Evolutionary conservation across 2,113 vertebrate genomes (phyloP).

Genomic region (Alligator sinensis): DNA sequence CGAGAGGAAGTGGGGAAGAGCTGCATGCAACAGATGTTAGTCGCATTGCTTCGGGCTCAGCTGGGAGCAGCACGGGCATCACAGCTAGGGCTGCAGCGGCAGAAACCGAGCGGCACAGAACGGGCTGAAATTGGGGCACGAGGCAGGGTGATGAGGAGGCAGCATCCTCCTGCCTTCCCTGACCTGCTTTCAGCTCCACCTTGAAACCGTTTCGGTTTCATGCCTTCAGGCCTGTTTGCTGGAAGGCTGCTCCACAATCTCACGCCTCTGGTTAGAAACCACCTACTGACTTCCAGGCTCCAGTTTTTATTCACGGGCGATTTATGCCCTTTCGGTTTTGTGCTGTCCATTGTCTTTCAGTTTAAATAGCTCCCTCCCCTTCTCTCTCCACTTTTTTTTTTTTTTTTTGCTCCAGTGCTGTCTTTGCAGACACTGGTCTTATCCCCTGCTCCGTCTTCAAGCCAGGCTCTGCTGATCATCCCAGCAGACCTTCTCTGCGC

Average conservation of each 20-base stretch:
- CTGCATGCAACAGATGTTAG: accelerated
- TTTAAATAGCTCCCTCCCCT: conserved; percentile 50
- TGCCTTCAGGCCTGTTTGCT: conserved; percentile 34
- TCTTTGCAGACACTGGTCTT: neutral
- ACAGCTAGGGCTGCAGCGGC: accelerated
- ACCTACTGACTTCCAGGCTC: conserved; percentile 50
- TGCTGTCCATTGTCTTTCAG: conserved; percentile 51
- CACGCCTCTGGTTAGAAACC: conserved; percentile 24
- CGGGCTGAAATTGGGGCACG: too few species aligned
- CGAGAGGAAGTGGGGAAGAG: accelerated
- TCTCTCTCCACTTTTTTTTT: neutral
- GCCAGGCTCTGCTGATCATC: too few species aligned
- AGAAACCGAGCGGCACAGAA: neutral
- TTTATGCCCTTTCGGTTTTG: conserved; percentile 57
- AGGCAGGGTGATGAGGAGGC: too few species aligned
- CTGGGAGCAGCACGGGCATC: accelerated
- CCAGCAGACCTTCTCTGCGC: too few species aligned
- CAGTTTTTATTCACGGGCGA: conserved; percentile 55
- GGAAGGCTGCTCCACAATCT: conserved; percentile 40
- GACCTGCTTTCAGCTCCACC: conserved; percentile 33
- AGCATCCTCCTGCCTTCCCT: too few species aligned
- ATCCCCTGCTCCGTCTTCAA: too few species aligned
- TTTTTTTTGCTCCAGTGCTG: conserved; percentile 34
- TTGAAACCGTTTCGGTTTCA: conserved; percentile 61
- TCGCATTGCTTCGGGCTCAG: accelerated